phyloP scores from a whole-genome alignment of 2,888 invertebrate species.

The Rhamphomyia laevipes region DNA sequence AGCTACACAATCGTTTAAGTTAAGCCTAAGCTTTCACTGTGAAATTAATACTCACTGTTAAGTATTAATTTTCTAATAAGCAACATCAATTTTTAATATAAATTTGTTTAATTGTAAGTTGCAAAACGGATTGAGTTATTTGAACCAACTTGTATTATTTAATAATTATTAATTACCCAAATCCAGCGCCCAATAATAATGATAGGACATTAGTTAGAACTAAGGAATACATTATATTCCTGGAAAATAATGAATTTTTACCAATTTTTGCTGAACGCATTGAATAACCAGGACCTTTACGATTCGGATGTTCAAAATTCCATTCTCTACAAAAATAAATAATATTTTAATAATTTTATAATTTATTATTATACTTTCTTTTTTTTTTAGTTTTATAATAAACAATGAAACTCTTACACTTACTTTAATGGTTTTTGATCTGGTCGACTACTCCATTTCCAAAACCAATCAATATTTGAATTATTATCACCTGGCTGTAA shows the following conservation, averaged over 20 bases:
- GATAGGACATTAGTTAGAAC: slow-evolving; percentile 85
- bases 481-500: background rate
- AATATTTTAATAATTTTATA: background rate
- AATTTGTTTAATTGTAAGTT: no score
- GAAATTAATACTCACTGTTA: no score
- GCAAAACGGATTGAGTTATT: background rate
- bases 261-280: slow-evolving; percentile 64
- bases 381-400: background rate
- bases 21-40: no score
- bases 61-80: no score
- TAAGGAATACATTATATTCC: slow-evolving; percentile 80
- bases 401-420: slow-evolving; percentile 17
- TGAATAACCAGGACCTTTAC: slow-evolving; percentile 43
- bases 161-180: slow-evolving; percentile 50
- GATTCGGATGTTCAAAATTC: slow-evolving; percentile 69
- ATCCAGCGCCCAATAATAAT: slow-evolving; percentile 77
- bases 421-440: slow-evolving; percentile 84
- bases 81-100: no score
- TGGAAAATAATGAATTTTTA: slow-evolving; percentile 71
- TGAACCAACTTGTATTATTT: background rate
- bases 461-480: slow-evolving; percentile 64
- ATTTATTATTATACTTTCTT: background rate
- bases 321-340: slow-evolving; percentile 54
- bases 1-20: no score
- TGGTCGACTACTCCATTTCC: slow-evolving; percentile 87